Conservation (phyloP, 2,797 vertebrate genomes). For the Leuciscus waleckii region DNA sequence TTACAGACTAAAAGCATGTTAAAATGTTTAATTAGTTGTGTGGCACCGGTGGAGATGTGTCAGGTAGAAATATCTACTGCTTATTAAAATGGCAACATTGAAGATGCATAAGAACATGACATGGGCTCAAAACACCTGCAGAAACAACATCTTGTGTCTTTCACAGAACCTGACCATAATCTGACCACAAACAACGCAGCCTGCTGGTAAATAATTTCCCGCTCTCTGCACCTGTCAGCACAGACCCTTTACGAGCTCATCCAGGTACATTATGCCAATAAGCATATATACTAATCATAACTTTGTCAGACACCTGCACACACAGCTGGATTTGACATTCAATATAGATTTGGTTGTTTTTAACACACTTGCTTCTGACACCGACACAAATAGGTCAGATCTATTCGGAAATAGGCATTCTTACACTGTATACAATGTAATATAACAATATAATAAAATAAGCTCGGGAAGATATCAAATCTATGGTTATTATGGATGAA, state of each 20-base stretch:
- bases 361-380: constrained; percentile 1
- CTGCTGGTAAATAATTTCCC: constrained; percentile 54
- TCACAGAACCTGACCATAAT: constrained; percentile 44
- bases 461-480: neutral
- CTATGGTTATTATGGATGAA: constrained; percentile 3
- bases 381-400: neutral
- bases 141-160: constrained; percentile 29
- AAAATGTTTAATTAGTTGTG: neutral
- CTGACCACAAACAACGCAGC: constrained; percentile 43
- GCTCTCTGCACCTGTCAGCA: constrained; percentile 51
- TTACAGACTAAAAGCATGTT: neutral
- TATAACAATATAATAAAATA: neutral
- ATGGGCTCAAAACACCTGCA: constrained; percentile 41
- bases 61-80: neutral
- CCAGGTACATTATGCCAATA: constrained; percentile 29
- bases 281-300: constrained; percentile 4
- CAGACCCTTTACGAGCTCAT: constrained; percentile 19
- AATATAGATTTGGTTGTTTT: constrained; percentile 12
- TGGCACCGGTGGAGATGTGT: neutral
- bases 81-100: neutral
- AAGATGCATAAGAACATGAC: neutral
- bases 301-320: constrained; percentile 50
- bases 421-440: neutral
- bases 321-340: constrained; percentile 50
- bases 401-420: neutral